Percentiles rank a stretch among this genome's conserved stretches.
These are phyloP conservation scores for Stenotaenia linearis DNA, from an alignment of 2,888 invertebrate species.

Conservation along the genomic window DNA sequence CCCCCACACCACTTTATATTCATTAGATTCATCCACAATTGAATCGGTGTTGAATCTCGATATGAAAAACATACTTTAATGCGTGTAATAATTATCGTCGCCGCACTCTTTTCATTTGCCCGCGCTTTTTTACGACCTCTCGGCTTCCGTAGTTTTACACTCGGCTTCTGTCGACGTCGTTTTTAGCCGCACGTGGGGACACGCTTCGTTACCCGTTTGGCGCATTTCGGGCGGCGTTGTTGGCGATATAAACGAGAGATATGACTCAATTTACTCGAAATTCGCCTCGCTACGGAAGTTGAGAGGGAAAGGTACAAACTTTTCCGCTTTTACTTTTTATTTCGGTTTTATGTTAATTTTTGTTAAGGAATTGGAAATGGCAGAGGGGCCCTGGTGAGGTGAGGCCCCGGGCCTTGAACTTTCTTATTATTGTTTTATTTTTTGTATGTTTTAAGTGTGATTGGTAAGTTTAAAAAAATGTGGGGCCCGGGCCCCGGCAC, in stretches of 20 bases:
- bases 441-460: too few species aligned
- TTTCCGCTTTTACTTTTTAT: neutral
- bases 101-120: neutral
- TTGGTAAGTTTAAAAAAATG: too few species aligned
- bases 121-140: neutral
- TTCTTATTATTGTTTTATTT: too few species aligned
- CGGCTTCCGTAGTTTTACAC: neutral
- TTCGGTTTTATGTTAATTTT: neutral
- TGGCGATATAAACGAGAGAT: neutral
- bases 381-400: neutral
- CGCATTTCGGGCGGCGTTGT: neutral
- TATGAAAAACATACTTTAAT: neutral
- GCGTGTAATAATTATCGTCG: neutral
- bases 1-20: neutral
- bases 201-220: neutral
- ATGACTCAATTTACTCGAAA: neutral
- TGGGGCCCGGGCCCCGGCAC: too few species aligned
- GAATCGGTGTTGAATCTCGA: neutral
- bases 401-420: too few species aligned
- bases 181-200: neutral
- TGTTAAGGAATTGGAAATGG: neutral
- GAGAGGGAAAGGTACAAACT: neutral
- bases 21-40: neutral
- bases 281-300: neutral
- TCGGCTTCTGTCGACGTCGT: neutral